phyloP scores from a whole-genome alignment of 1,140 invertebrate species.

The Campoletis sonorensis region DNA sequence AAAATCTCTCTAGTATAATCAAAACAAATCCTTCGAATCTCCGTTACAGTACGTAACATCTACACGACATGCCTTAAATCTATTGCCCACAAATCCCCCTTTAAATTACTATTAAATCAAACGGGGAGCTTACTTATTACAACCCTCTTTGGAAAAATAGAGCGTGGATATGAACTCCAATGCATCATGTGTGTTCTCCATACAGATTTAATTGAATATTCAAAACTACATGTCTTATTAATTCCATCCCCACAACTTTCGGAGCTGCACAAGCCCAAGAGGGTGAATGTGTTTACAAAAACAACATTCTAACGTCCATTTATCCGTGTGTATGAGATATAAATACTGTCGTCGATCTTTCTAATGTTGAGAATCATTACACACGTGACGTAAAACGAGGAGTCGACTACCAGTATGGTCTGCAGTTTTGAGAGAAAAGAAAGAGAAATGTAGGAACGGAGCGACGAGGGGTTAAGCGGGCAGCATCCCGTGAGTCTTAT shows the following conservation, averaged over 20 bases:
- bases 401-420: no score
- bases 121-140: neutral
- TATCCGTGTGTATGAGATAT: no score
- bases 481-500: neutral
- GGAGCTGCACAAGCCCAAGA: neutral
- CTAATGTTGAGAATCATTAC: no score
- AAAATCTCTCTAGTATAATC: neutral
- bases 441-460: no score
- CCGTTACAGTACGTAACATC: neutral
- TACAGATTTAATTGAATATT: neutral
- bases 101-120: slow-evolving; percentile 13
- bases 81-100: neutral
- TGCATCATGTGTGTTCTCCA: neutral
- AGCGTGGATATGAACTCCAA: neutral
- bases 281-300: no score
- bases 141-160: neutral
- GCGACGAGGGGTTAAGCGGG: neutral
- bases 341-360: no score
- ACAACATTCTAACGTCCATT: no score
- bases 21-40: slow-evolving; percentile 11
- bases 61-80: neutral
- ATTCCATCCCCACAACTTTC: neutral
- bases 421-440: no score
- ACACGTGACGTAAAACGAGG: no score
- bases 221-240: neutral